Evolutionary conservation across 1,140 invertebrate genomes (phyloP), one percentile per base, ranked within the genome.

Genomic region (Oreohelix idahoensis): DNA sequence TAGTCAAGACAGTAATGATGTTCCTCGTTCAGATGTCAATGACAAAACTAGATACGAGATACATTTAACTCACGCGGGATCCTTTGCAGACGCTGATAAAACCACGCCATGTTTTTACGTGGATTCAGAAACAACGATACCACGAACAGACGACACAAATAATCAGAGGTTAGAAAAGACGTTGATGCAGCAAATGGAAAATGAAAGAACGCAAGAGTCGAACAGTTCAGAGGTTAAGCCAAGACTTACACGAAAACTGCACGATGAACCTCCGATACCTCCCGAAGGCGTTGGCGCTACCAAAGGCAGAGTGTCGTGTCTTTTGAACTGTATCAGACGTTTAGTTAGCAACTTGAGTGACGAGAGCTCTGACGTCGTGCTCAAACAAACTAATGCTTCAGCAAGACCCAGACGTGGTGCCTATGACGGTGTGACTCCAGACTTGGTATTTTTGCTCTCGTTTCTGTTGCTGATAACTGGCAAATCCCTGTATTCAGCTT

Each of bases 401-500:
- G 13, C 2, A 4, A 39, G 69, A 71, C 32, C 26, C 32, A 23
- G 10, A 35, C 38, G 32, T n/a, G 32, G 69, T 36, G 4, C 26
- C 10, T 8, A 71, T 39, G 11, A n/a, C 1, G 69, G 58, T 73
- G 53, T 81, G n/a, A 81, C 26, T 53, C 53, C 73, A 42, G 85
- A 86, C 73, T 1, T 69, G 13, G 74, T 58, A 5, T 86, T 86
- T 77, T 23, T 71, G 26, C 11, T 86, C 69, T 36, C 83, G 29
- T 79, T 84, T 32, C 35, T 81, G 0, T 35, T 86, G 32, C 51
- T 86, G 0, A 66, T 69, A 2, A 58, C 83, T 15, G 79, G 79
- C 20, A 79, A 78, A 15, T 29, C 83, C 0, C 80, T 84, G 42
- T 86, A 86, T 49, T 77, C 83, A 4, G 79, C 79, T 23, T n/a